phyloP scores from a whole-genome alignment of 37 sponge, comb jelly and placozoan genomes.

The Haliclona indistincta region DNA sequence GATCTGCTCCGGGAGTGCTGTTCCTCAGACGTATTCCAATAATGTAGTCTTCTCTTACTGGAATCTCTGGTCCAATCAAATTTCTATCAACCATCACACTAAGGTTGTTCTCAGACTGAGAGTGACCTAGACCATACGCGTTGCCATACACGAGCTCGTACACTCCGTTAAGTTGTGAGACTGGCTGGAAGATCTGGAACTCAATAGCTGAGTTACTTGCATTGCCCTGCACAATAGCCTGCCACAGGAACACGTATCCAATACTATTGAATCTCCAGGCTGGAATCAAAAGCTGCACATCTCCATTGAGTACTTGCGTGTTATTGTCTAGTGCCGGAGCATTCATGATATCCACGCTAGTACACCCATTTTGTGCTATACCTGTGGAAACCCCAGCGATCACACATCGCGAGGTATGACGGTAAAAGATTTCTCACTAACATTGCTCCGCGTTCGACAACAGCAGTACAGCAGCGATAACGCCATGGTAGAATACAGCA shows the following conservation, averaged over 20 bases:
- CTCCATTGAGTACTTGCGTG: too few relatives aligned
- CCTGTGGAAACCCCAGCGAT: too few relatives aligned
- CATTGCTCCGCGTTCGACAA: too few relatives aligned
- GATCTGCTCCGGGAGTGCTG: background rate
- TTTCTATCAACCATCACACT: background rate
- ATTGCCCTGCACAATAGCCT: background rate
- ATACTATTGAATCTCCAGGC: background rate
- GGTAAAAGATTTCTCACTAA: too few relatives aligned
- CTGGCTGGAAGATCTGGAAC: constrained; percentile 5
- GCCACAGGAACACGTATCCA: background rate
- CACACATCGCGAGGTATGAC: too few relatives aligned
- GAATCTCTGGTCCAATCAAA: background rate
- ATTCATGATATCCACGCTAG: too few relatives aligned
- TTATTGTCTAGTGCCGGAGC: too few relatives aligned
- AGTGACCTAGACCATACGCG: background rate
- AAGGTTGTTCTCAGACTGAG: background rate
- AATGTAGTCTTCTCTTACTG: background rate
- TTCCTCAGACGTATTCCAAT: background rate
- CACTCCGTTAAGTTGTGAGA: background rate
- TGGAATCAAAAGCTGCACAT: too few relatives aligned
- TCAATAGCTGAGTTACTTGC: background rate
- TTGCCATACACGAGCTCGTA: constrained; percentile 9
- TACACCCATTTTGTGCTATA: too few relatives aligned
- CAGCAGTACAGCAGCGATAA: too few relatives aligned
- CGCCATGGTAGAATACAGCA: too few relatives aligned